Evolutionary conservation across 2,113 vertebrate species (phyloP).

Genomic region (Eolophus roseicapilla): DNA sequence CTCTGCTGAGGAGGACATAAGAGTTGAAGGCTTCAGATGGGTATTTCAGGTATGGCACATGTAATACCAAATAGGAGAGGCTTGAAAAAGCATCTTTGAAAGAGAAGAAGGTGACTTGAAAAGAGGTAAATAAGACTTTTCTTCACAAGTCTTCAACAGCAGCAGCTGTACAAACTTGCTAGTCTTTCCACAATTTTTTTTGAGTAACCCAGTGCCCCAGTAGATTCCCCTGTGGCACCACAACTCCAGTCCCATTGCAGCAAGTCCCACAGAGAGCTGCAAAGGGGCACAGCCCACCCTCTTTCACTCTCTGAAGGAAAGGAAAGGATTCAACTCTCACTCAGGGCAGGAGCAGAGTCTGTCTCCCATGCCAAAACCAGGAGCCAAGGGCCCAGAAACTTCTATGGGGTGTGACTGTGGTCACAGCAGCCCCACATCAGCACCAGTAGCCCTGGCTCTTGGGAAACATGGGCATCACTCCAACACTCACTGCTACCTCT

Average conservation of each 20-base stretch:
- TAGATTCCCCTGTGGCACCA: not conserved
- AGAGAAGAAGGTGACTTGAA: not conserved
- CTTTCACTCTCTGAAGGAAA: not conserved
- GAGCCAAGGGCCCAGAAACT: not conserved
- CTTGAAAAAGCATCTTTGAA: not conserved
- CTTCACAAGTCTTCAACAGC: not conserved
- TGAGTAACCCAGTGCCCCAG: not conserved
- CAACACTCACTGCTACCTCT: accelerated
- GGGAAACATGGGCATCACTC: accelerated
- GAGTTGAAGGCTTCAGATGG: not conserved
- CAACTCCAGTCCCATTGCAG: not conserved
- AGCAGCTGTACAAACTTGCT: not conserved
- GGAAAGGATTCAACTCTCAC: not conserved
- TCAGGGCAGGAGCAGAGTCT: not conserved
- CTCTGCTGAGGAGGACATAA: not conserved
- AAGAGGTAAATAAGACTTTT: not conserved
- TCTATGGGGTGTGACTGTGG: accelerated
- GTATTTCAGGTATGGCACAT: not conserved
- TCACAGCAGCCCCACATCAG: not conserved
- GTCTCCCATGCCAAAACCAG: accelerated
- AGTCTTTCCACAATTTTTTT: not conserved
- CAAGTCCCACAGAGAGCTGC: not conserved
- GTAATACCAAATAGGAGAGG: not conserved
- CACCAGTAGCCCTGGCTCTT: not conserved
- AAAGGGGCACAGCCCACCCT: not conserved